A percentile compares a stretch with the other conserved stretches of the same genome.
Evolutionary conservation across 64 coral and sea anemone species (phyloP).

Genomic region (Catalaphyllia jardinei): DNA sequence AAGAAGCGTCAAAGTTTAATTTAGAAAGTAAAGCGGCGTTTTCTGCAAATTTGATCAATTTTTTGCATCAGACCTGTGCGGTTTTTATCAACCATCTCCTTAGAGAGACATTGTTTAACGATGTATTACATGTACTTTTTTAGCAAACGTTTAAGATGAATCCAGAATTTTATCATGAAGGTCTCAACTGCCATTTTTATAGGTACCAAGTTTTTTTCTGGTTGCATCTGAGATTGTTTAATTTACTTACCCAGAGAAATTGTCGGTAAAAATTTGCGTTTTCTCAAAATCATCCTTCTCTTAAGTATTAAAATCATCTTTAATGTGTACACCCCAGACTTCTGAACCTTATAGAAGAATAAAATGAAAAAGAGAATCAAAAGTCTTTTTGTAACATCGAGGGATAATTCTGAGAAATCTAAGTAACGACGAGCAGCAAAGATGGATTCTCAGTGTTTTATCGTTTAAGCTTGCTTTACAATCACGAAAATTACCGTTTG

Average conservation of each 20-base stretch:
- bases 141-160: neutral
- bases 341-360: neutral
- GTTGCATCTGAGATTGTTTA: neutral
- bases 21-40: no score
- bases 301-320: neutral
- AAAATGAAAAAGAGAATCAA: neutral
- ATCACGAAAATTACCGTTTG: neutral
- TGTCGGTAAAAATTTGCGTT: no score
- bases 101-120: neutral
- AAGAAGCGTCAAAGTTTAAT: no score
- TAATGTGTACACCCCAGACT: neutral
- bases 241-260: neutral
- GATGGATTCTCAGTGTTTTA: neutral
- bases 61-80: neutral
- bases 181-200: neutral
- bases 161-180: neutral
- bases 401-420: neutral
- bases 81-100: neutral
- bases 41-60: neutral
- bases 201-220: neutral
- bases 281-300: neutral
- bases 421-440: conserved; percentile 12
- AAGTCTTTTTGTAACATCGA: neutral
- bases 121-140: neutral
- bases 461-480: neutral